These are phyloP conservation scores for Corapipo altera DNA, from an alignment of 2,113 vertebrate genomes.

Conservation along the genomic window DNA sequence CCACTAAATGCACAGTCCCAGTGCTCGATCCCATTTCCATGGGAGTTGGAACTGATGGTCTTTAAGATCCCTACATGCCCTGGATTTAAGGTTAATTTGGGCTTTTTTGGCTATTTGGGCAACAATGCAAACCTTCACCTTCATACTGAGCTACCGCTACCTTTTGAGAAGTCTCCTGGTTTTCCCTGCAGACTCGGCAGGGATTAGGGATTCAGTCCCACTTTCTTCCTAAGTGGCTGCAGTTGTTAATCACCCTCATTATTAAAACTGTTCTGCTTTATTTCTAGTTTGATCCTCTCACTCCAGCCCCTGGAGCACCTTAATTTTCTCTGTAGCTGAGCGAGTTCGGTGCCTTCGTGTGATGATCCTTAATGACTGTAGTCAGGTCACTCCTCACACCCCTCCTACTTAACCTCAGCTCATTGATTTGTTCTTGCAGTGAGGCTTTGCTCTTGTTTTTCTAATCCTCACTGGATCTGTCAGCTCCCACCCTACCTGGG, in stretches of 20 bases:
- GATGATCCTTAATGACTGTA: background rate
- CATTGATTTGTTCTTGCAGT: background rate
- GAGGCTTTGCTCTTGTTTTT: background rate
- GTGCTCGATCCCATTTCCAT: background rate
- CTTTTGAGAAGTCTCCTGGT: background rate
- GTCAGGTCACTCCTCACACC: background rate
- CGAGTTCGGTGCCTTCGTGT: background rate
- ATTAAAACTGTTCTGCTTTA: background rate
- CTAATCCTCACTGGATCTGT: background rate
- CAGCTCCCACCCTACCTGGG: too few species aligned
- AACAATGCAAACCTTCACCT: background rate
- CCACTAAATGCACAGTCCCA: background rate
- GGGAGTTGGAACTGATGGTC: background rate
- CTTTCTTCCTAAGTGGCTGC: background rate
- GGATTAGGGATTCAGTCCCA: background rate
- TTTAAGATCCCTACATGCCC: background rate
- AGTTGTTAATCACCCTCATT: background rate
- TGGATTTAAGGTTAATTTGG: background rate
- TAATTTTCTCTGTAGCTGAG: background rate
- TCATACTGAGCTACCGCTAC: background rate
- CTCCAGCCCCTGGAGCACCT: background rate
- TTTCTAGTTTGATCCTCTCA: background rate
- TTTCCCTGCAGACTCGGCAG: background rate
- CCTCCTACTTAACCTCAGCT: background rate
- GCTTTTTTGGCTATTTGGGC: background rate